phyloP scores from a whole-genome alignment of 2,888 invertebrate species.

The Notocelia uddmanniana region DNA sequence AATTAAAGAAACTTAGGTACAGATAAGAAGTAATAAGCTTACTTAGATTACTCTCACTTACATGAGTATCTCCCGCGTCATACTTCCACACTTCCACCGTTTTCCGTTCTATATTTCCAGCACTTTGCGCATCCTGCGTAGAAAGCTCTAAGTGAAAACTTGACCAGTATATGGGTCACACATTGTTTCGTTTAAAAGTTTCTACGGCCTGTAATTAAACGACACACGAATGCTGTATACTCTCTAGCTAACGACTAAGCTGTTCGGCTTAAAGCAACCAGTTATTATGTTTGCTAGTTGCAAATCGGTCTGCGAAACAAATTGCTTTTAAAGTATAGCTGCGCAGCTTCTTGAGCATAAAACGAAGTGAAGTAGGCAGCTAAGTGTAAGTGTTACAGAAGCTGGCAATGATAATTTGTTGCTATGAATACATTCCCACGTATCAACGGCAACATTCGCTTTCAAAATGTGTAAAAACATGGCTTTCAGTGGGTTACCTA shows the following conservation, averaged over 20 bases:
- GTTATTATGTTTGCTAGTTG: conserved; percentile 30
- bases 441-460: too few relatives aligned
- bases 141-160: conserved; percentile 43
- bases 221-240: conserved; percentile 32
- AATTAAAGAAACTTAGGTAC: too few relatives aligned
- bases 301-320: conserved; percentile 22
- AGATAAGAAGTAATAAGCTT: too few relatives aligned
- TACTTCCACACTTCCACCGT: conserved; percentile 2
- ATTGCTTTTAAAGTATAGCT: conserved; percentile 14
- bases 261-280: conserved; percentile 16
- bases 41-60: not conserved
- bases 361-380: not conserved
- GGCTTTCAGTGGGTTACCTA: too few relatives aligned
- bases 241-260: conserved; percentile 31
- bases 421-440: too few relatives aligned
- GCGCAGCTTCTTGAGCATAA: not conserved
- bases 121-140: conserved; percentile 27
- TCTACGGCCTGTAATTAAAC: conserved; percentile 41
- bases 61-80: not conserved
- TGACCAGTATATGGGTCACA: conserved; percentile 44
- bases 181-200: conserved; percentile 42
- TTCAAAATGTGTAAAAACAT: too few relatives aligned
- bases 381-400: not conserved
- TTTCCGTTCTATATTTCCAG: conserved; percentile 32
- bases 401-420: not conserved